These are phyloP conservation scores for Hippocampus comes DNA, from an alignment of 2,113 vertebrate species.

Conservation along the genomic window DNA sequence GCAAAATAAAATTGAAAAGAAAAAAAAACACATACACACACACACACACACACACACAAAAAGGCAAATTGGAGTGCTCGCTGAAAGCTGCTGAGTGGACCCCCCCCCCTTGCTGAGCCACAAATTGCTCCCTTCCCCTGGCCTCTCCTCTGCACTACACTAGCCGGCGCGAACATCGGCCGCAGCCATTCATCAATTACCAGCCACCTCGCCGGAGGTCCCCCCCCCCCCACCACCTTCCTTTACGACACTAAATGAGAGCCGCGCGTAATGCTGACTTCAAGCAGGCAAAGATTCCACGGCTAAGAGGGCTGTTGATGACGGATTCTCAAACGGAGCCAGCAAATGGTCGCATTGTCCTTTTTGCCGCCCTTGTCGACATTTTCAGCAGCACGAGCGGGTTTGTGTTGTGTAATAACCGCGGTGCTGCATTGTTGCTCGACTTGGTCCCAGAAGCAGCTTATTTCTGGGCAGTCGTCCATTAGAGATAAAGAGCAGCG, in stretches of 20 bases:
- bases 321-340: slow-evolving; percentile 34
- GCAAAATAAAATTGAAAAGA: slow-evolving; percentile 49
- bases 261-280: slow-evolving; percentile 16
- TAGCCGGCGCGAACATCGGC: slow-evolving; percentile 47
- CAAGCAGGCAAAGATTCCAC: slow-evolving; percentile 32
- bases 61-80: slow-evolving; percentile 56
- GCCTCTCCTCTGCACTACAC: slow-evolving; percentile 7
- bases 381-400: slow-evolving; percentile 32
- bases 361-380: background rate
- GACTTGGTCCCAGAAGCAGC: slow-evolving; percentile 43
- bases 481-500: slow-evolving; percentile 27
- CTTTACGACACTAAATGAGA: slow-evolving; percentile 48
- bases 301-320: slow-evolving; percentile 42
- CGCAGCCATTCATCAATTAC: slow-evolving; percentile 60
- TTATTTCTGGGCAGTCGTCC: slow-evolving; percentile 54
- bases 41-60: slow-evolving; percentile 9
- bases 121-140: slow-evolving; percentile 61
- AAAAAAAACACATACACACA: background rate
- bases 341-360: slow-evolving; percentile 26
- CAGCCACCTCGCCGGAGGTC: slow-evolving; percentile 42
- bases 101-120: slow-evolving; percentile 53
- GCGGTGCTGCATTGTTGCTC: background rate
- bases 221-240: slow-evolving; percentile 6
- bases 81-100: slow-evolving; percentile 48
- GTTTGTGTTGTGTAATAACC: slow-evolving; percentile 34